Conservation (phyloP, 2,888 invertebrate genomes). For the Eledona agricola region DNA sequence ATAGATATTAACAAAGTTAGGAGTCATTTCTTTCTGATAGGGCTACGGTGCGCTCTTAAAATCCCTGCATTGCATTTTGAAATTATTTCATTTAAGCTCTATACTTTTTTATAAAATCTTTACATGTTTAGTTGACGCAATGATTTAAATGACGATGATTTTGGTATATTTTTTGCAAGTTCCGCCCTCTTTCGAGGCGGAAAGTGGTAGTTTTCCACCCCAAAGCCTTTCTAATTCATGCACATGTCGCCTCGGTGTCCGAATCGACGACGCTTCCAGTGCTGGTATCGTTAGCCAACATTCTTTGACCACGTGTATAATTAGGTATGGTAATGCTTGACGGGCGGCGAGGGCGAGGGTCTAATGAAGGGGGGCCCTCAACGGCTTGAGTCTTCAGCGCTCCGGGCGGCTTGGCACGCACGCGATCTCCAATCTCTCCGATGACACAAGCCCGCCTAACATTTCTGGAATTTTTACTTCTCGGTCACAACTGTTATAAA, state of each 20-base stretch:
- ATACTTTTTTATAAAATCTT: too few relatives aligned
- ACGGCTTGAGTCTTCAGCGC: slow-evolving; percentile 47
- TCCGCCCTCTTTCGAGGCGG: too few relatives aligned
- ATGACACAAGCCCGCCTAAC: slow-evolving; percentile 13
- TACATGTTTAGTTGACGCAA: too few relatives aligned
- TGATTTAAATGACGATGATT: too few relatives aligned
- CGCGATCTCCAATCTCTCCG: slow-evolving; percentile 48
- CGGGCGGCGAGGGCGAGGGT: slow-evolving; percentile 61
- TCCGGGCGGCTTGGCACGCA: slow-evolving; percentile 52
- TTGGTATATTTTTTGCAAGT: slow-evolving; percentile 7
- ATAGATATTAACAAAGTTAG: too few relatives aligned
- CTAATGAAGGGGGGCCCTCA: slow-evolving; percentile 57
- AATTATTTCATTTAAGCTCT: too few relatives aligned
- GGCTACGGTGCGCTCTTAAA: too few relatives aligned
- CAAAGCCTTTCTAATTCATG: slow-evolving; percentile 31
- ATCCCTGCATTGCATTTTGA: too few relatives aligned
- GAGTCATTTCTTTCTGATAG: too few relatives aligned
- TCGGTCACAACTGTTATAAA: slow-evolving; percentile 22
- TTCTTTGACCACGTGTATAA: slow-evolving; percentile 59
- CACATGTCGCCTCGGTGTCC: slow-evolving; percentile 27
- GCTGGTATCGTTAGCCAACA: slow-evolving; percentile 34
- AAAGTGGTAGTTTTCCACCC: slow-evolving; percentile 5
- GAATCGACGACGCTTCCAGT: slow-evolving; percentile 26
- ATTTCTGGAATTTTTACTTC: slow-evolving; percentile 23
- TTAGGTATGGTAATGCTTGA: slow-evolving; percentile 62